A percentile compares a stretch with the other conserved stretches of the same genome.
These are phyloP conservation scores for Ceratosolen fusciceps DNA, from an alignment of 1,140 invertebrate genomes.

Conservation along the genomic window DNA sequence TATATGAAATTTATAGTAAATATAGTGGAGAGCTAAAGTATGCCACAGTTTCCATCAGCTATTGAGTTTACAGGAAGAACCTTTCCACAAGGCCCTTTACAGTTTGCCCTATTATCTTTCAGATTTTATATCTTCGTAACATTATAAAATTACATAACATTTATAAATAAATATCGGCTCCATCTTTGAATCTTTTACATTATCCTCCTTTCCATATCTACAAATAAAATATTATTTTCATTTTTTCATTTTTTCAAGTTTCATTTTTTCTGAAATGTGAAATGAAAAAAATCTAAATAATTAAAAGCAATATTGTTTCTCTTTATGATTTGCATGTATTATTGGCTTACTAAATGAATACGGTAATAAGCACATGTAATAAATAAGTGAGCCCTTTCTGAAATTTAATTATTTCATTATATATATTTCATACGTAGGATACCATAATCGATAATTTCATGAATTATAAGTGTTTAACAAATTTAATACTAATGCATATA, in stretches of 20 bases:
- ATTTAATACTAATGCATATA: no score
- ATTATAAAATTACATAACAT: neutral
- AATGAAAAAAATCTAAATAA: no score
- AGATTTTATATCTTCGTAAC: neutral
- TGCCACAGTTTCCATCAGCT: conserved; percentile 19
- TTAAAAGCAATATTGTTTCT: no score
- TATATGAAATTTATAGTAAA: conserved; percentile 3
- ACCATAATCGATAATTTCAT: no score
- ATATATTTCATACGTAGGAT: no score
- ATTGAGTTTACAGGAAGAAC: conserved; percentile 11
- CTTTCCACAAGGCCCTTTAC: neutral
- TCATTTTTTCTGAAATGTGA: neutral
- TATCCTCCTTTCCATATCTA: neutral
- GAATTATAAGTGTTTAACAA: no score
- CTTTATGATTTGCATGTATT: no score
- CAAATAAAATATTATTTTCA: neutral
- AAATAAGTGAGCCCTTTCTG: no score
- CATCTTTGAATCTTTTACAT: neutral
- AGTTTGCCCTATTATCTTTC: neutral
- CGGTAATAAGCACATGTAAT: no score
- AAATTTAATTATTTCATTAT: no score
- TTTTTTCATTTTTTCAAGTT: no score
- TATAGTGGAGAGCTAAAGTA: neutral
- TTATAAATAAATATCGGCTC: neutral
- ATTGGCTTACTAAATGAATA: no score